These are phyloP conservation scores for Agelastica alni DNA, from an alignment of 2,888 invertebrate genomes.

Conservation along the genomic window DNA sequence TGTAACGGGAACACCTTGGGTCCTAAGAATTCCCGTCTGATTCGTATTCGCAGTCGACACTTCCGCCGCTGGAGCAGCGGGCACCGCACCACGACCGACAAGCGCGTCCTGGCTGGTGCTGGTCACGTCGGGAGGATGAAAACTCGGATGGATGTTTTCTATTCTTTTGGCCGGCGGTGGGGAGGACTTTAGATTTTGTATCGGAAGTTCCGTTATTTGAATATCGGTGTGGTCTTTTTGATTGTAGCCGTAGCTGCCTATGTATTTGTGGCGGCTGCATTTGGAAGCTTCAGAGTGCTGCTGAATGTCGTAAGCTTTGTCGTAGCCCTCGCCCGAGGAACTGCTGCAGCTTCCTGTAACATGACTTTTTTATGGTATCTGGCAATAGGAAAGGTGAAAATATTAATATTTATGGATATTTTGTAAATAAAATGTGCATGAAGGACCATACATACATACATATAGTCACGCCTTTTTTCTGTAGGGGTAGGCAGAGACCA, in stretches of 20 bases:
- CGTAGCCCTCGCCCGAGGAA: constrained; percentile 64
- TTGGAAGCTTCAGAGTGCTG: constrained; percentile 51
- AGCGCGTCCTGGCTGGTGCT: constrained; percentile 53
- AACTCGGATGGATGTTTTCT: constrained; percentile 51
- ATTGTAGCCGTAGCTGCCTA: constrained; percentile 66
- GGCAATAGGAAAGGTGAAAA: no score
- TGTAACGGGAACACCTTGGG: constrained; percentile 66
- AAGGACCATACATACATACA: no score
- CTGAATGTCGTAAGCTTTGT: constrained; percentile 55
- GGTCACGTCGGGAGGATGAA: constrained; percentile 56
- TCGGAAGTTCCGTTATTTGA: constrained; percentile 67
- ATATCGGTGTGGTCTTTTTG: constrained; percentile 66
- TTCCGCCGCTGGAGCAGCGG: constrained; percentile 65
- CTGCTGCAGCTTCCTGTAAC: constrained; percentile 69
- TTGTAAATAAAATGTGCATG: no score
- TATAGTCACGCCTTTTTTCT: no score
- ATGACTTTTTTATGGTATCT: no score
- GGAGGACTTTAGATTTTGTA: constrained; percentile 66
- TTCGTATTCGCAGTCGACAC: constrained; percentile 54
- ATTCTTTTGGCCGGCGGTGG: constrained; percentile 62
- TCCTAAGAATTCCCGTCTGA: constrained; percentile 66
- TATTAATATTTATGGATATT: background rate
- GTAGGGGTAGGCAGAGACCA: no score
- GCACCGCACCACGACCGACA: constrained; percentile 62
- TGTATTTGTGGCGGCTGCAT: constrained; percentile 61